Conservation (phyloP, 2,797 vertebrate genomes). For the Pseudopleuronectes americanus region DNA sequence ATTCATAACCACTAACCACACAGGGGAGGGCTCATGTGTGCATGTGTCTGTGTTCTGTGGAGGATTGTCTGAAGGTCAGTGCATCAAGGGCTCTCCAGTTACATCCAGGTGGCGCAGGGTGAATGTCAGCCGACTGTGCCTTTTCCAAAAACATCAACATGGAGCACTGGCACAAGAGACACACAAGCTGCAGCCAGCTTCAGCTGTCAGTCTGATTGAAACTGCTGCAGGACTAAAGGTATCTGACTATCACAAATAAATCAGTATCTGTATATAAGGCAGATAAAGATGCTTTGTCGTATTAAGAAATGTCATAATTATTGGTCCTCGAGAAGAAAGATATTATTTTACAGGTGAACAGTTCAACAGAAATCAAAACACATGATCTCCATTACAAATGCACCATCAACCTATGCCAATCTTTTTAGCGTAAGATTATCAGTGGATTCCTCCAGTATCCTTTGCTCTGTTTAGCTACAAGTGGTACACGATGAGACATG, state of each 20-base stretch:
- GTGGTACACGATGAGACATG: background rate
- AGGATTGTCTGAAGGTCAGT: conserved; percentile 57
- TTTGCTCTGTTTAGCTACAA: background rate
- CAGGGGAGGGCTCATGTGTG: conserved; percentile 14
- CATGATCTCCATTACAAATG: background rate
- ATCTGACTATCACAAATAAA: background rate
- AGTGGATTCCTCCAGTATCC: background rate
- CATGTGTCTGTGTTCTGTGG: background rate
- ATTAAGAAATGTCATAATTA: background rate
- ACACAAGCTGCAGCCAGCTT: background rate
- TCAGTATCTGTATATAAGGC: background rate
- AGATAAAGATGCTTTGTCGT: background rate
- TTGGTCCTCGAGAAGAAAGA: background rate
- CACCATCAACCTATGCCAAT: background rate
- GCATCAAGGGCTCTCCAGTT: conserved; percentile 40
- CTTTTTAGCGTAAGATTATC: background rate
- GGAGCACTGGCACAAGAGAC: background rate
- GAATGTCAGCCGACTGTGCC: conserved; percentile 24
- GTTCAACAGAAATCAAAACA: no score
- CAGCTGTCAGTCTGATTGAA: background rate
- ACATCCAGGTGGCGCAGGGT: conserved; percentile 22
- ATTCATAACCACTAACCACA: background rate
- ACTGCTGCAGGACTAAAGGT: background rate
- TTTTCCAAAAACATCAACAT: conserved; percentile 23
- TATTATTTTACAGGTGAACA: background rate